Evolutionary conservation across 2,797 vertebrate species (phyloP), one percentile per base, ranked within the genome.

Genomic region (Spea hammondii): DNA sequence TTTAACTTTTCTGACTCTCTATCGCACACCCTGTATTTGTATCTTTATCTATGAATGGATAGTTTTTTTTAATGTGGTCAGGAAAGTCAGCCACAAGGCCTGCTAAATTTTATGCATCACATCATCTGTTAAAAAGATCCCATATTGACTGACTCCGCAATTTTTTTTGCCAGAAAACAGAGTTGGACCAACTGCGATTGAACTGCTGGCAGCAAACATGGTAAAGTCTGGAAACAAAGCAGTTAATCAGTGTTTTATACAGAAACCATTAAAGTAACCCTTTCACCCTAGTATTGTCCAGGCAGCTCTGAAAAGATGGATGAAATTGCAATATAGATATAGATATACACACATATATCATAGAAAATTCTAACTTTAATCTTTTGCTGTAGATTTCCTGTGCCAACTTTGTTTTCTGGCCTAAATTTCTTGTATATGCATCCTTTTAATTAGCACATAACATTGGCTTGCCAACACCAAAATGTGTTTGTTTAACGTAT

Each of bases 101-200:
- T 74, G 72, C 72, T 54, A 53, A 46, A 74, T 64, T 74, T 65
- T 65, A 74, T 32, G 17, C 51, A 74, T 74, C 72, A 74, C 72
- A 66, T 74, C 72, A 74, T 74, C 62, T 65, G 62, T 66, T 74
- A 64, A 45, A 66, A 74, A 74, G 72, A 74, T 66, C 51, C 48
- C 47, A 65, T 65, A 51, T 65, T 74, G 72, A 74, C 72, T 53
- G 59, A 74, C 50, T 53, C 2, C 65, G 3, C 55, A 59, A 59
- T 74, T 13, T 44, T 44, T 11, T 53, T 13, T 65, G 72, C 72
- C 72, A 74, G 32, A 74, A 66, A 54, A 66, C 13, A 47, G 50
- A 74, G 11, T 12, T 74, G 49, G 47, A 74, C 72, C 65, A 45
- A 51, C 44, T 74, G n/a, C 13, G 50, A 51, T 46, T 8, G 45